Base-by-base conservation (phyloP, 1,140 invertebrate species). In the Drosophila sturtevanti region DNA sequence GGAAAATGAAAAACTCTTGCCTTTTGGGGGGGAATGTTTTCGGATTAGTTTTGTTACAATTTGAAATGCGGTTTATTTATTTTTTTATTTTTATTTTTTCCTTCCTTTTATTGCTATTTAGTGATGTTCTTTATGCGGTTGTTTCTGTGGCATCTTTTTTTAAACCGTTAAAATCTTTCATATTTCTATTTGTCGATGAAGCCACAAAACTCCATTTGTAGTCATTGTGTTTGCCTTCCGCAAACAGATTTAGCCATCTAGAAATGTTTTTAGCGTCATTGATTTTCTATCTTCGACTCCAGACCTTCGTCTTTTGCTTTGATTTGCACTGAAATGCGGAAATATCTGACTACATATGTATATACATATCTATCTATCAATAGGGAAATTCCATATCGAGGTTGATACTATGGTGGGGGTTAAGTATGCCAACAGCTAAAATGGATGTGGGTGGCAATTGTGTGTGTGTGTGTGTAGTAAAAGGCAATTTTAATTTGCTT, bases 201-300 rank as follows among this genome's bases (percentile, higher is more conserved):
- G 75, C 75, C 75, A 55, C 60, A 76, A 63, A 79, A 76, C 64
- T 72, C 65, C 34, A 58, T 60, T 59, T 68, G 10, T 7, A 64
- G 16, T 22, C 31, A 64, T 48, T 44, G 14, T 76, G 63, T 71
- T 77, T 73, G 67, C 60, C 68, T 79, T 76, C 64, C 68, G 76
- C 63, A 78, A 71, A 77, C 71, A 77, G 75, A 77, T 70, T 74
- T 63, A 63, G 22, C 22, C 37, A 22, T 34, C 60, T 62, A 41
- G n/a, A 22, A 34, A n/a, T 64, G 44, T 59, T 38, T 18, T 41
- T 48, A 48, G 38, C 59, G 35, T 54, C 44, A 31, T 52, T 56
- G 18, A 51, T 68, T 62, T 62, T 61, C 58, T 59, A 52, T 65
- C 51, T 65, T 71, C 21, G 14, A 71, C 34, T 44, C 59, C 21